Percentiles rank a stretch among this genome's conserved stretches.
phyloP scores from a whole-genome alignment of 1,140 invertebrate genomes.

The Danaus plexippus region DNA sequence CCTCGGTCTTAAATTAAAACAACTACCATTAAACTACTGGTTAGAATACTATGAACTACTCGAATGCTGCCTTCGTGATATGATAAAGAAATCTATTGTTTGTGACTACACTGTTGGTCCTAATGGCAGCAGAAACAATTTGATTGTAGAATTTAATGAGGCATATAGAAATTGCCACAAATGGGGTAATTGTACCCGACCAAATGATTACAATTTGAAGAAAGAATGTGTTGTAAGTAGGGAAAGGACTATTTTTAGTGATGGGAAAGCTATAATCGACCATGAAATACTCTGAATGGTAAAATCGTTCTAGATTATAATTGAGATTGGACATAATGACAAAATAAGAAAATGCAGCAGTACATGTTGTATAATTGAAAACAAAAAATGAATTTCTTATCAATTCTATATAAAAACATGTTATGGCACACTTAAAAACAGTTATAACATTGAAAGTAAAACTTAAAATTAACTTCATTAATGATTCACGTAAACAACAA shows the following conservation, averaged over 20 bases:
- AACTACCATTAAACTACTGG: slow-evolving; percentile 75
- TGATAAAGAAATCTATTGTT: slow-evolving; percentile 67
- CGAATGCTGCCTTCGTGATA: slow-evolving; percentile 80
- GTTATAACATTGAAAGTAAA: too few relatives aligned
- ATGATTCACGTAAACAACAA: too few relatives aligned
- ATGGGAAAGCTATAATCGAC: slow-evolving; percentile 45
- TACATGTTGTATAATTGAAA: too few relatives aligned
- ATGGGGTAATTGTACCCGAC: slow-evolving; percentile 65
- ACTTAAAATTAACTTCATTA: too few relatives aligned
- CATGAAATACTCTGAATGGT: too few relatives aligned
- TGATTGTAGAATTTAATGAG: slow-evolving; percentile 77
- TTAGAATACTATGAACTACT: slow-evolving; percentile 80
- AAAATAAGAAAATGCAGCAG: too few relatives aligned
- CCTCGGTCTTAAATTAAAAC: slow-evolving; percentile 73
- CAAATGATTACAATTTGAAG: slow-evolving; percentile 62
- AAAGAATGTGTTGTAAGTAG: slow-evolving; percentile 72
- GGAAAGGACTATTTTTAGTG: slow-evolving; percentile 63
- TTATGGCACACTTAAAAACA: too few relatives aligned
- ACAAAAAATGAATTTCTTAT: too few relatives aligned
- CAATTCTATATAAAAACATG: too few relatives aligned
- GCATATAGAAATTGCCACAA: slow-evolving; percentile 72
- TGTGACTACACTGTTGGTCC: slow-evolving; percentile 82
- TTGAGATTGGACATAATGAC: too few relatives aligned
- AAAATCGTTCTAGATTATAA: too few relatives aligned
- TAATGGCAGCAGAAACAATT: slow-evolving; percentile 78